Evolutionary conservation across 2,888 invertebrate genomes (phyloP), one percentile per base, ranked within the genome.

Genomic region (Sesia bembeciformis): DNA sequence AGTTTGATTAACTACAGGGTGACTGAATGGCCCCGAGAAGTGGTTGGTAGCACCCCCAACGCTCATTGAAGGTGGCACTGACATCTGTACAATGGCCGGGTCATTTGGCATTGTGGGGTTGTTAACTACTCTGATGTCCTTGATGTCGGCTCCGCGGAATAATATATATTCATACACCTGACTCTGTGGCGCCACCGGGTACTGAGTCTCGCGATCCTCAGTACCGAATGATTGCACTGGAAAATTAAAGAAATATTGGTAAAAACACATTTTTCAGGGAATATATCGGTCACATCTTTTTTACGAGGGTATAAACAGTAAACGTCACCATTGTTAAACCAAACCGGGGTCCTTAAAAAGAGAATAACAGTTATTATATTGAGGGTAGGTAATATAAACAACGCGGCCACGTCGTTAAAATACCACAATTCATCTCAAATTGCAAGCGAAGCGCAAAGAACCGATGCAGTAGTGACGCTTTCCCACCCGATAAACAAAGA

Each of bases 131-230:
- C 98, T 93, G 74, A 99, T 97, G 83, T 99, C 99, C 90, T 99
- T 99, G 76, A 99, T 99, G 84, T 99, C 99, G 63, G 97, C 95
- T 52, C 99, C 99, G 65, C 98, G 93, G 90, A 99, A 99, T 67
- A 99, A 92, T 74, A 99, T 99, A 87, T 98, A 99, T 80, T 99
- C 99, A 84, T 98, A 99, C 55, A 99, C 95, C 85, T 99, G 98
- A 88, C 97, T 97, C 82, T 98, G 96, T 38, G 98, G 97, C 54
- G 98, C 96, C 56, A 99, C 98, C 59, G 97, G 97, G 78, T 95
- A 96, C 76, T 97, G 96, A 4, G 98, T 96, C 70, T 98, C 97
- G 52, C 99, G 92, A 78, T 99, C 98, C 89, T 99, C 99, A 46
- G 99, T 99, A 55, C 99, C 99, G 91, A 98, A 99, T 5, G 99